Evolutionary conservation across 2,888 invertebrate genomes (phyloP).

Genomic region (Hirtodrosophila trivittata): DNA sequence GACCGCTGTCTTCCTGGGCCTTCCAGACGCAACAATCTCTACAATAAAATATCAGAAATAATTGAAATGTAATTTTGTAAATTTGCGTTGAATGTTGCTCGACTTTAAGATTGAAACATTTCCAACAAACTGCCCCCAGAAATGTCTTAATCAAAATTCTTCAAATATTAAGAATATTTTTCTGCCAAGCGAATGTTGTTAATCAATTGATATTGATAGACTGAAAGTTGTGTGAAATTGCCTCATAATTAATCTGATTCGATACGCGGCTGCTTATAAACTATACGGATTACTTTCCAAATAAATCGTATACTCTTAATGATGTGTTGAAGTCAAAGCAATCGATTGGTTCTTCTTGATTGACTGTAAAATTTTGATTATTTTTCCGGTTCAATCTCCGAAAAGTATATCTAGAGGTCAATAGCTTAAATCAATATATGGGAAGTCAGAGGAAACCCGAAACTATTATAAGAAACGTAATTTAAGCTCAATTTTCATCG

Average conservation of each 20-base stretch:
- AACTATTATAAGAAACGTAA: no score
- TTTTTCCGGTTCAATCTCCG: neutral
- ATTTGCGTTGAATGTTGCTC: conserved; percentile 42
- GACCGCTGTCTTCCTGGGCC: conserved; percentile 48
- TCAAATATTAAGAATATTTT: no score
- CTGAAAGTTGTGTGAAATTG: conserved; percentile 49
- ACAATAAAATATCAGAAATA: conserved; percentile 71
- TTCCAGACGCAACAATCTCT: conserved; percentile 2
- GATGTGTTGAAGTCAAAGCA: conserved; percentile 43
- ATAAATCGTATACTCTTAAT: conserved; percentile 21
- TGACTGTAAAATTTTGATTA: conserved; percentile 34
- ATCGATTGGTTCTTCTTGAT: conserved; percentile 37
- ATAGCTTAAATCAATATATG: no score
- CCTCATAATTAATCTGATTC: conserved; percentile 56
- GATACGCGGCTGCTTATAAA: conserved; percentile 40
- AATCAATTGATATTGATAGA: conserved; percentile 6
- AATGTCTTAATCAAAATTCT: conserved; percentile 55
- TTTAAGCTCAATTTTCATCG: no score
- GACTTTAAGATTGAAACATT: conserved; percentile 54
- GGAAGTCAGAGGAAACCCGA: no score
- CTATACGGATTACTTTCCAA: no score
- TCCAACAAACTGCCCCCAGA: conserved; percentile 27
- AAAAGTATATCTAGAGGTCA: neutral
- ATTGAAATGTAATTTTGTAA: conserved; percentile 72
- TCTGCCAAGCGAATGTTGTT: no score